Base-by-base conservation (phyloP, 2,888 invertebrate species). In the Idaea dimidiata region DNA sequence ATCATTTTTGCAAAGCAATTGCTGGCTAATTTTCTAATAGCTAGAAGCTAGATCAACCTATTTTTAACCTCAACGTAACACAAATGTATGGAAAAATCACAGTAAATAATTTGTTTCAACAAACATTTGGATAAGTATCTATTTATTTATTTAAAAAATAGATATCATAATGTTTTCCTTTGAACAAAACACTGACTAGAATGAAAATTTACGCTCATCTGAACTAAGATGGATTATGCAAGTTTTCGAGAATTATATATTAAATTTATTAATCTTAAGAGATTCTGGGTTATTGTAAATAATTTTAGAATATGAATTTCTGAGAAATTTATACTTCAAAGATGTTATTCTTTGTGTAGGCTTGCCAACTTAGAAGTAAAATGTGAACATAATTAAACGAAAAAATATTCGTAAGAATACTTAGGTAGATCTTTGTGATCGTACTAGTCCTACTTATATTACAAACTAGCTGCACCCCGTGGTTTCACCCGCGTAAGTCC, bases 181-280 rank as follows among this genome's bases (percentile, higher is more conserved):
- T 43, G 43, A 18, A 60, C 55, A 43, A 43, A 57, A 43, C 57
- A 54, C 31, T 54, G 43, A 53, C 16, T 57, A 24, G 43, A 18
- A 10, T 2, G 57, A 59, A 17, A 16, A 59, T 62, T 59, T 53
- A 60, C 58, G 57, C 58, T 31, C 16, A 59, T 60, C 60, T 60
- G 33, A 62, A 65, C 62, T 31, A 55, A 64, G 59, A 55, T 54
- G 6, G 33, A 57, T 59, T 57, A 56, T 43, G 16, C 54, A 17
- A 43, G 43, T 10, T 43, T 43, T 43, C 43, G 14, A 43, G 43
- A 43, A 43, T 43, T 43, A 43, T 43, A 43, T 43, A 10, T 43
- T 43, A 10, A 43, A 43, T 43, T 43, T 43, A 43, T 43, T 43
- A 43, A 43, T 43, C 43, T 43, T 43, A 43, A 43, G 43, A 43